Percentiles rank a stretch among this genome's conserved stretches.
phyloP scores from a whole-genome alignment of 1,140 invertebrate species.

The Antheraea pernyi region DNA sequence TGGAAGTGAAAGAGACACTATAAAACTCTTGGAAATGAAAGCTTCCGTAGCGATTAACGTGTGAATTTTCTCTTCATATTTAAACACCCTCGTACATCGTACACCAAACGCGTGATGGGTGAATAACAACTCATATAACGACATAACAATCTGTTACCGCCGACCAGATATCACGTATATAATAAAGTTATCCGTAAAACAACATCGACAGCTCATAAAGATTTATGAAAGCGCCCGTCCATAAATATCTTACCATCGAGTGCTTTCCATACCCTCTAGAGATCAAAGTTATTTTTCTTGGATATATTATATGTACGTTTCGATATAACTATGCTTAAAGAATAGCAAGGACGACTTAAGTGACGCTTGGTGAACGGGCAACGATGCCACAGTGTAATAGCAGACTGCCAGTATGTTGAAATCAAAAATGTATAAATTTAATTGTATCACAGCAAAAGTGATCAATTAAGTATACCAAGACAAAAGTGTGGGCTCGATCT shows the following conservation, averaged over 20 bases:
- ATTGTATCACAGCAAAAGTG: too few species aligned
- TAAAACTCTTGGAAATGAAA: background rate
- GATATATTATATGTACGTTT: background rate
- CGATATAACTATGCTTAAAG: background rate
- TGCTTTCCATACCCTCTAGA: constrained; percentile 24
- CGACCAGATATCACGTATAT: background rate
- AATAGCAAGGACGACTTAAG: background rate
- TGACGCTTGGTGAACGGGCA: background rate
- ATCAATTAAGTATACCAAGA: too few species aligned
- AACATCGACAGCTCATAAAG: constrained; percentile 27
- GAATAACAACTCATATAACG: constrained; percentile 1
- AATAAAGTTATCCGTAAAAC: constrained; percentile 29
- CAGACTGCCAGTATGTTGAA: background rate
- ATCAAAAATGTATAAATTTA: background rate
- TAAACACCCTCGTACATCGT: background rate
- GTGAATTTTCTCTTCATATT: background rate
- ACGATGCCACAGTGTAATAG: background rate
- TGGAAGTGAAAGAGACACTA: too few species aligned
- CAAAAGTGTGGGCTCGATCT: too few species aligned
- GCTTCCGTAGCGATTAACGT: background rate
- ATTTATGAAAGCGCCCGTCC: constrained; percentile 27
- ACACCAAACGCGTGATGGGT: background rate
- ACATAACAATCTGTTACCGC: background rate
- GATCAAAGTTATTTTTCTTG: constrained; percentile 17
- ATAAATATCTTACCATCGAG: constrained; percentile 28